Evolutionary conservation across 2,113 vertebrate species (phyloP).

Genomic region (Dunckerocampus dactyliophorus): DNA sequence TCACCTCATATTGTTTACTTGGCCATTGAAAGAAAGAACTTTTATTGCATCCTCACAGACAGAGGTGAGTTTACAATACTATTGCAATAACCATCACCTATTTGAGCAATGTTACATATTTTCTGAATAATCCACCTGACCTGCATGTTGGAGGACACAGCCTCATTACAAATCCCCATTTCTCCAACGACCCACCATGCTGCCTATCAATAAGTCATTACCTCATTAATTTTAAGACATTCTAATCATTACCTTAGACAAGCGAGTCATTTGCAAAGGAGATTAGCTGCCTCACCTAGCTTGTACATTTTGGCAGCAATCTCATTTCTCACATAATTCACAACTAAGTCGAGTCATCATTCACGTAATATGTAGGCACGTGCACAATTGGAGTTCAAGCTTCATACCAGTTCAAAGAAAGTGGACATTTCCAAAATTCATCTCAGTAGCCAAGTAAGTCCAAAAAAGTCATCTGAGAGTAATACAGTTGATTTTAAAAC

Average conservation of each 20-base stretch:
- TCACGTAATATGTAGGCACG: background rate
- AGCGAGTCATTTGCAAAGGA: conserved; percentile 13
- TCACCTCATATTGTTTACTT: too few relatives aligned
- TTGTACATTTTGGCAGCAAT: conserved; percentile 12
- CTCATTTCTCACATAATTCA: conserved; percentile 6
- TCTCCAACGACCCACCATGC: conserved; percentile 8
- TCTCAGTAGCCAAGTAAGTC: too few relatives aligned
- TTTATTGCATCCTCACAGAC: too few relatives aligned
- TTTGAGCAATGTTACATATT: too few relatives aligned
- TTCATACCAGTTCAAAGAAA: too few relatives aligned
- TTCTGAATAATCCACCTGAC: background rate
- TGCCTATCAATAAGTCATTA: conserved; percentile 39
- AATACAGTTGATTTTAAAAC: too few relatives aligned
- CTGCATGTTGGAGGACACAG: background rate
- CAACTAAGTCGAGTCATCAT: too few relatives aligned
- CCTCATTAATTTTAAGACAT: conserved; percentile 33
- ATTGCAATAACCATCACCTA: conserved; percentile 5
- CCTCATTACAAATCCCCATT: conserved; percentile 2
- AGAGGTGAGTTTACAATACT: background rate
- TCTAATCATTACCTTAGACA: conserved; percentile 33
- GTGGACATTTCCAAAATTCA: too few relatives aligned
- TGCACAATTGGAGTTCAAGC: too few relatives aligned
- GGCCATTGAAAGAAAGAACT: too few relatives aligned
- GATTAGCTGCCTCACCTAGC: conserved; percentile 14
- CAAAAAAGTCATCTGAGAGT: too few relatives aligned